phyloP scores from a whole-genome alignment of 2,797 vertebrate genomes.

The Trematomus bernacchii region DNA sequence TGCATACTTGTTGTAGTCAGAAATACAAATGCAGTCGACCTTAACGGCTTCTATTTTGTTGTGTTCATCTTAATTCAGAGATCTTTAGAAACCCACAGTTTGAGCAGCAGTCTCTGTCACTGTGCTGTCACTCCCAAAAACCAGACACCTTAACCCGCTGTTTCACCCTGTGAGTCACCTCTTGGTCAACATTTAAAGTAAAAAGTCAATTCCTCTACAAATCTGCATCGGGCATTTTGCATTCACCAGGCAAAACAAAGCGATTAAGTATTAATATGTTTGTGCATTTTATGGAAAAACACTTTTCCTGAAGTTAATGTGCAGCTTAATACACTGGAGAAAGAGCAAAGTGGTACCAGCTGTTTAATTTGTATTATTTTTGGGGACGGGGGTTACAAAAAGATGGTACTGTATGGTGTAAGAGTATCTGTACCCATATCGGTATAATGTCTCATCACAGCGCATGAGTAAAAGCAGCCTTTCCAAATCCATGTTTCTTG shows the following conservation, averaged over 20 bases:
- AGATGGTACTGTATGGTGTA: constrained; percentile 48
- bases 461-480: constrained; percentile 57
- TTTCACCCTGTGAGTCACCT: constrained; percentile 29
- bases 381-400: constrained; percentile 23
- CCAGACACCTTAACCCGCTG: constrained; percentile 34
- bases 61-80: constrained; percentile 65
- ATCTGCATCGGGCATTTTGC: constrained; percentile 36
- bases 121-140: constrained; percentile 53
- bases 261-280: constrained; percentile 26
- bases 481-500: constrained; percentile 74
- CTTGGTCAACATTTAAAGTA: constrained; percentile 6
- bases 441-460: constrained; percentile 46
- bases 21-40: constrained; percentile 49
- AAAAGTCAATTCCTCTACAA: not conserved
- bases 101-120: constrained; percentile 52
- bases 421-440: constrained; percentile 34
- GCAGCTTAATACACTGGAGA: constrained; percentile 39
- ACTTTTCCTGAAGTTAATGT: constrained; percentile 26
- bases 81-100: constrained; percentile 62
- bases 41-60: constrained; percentile 60
- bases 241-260: constrained; percentile 11
- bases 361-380: constrained; percentile 17
- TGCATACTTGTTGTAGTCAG: constrained; percentile 66
- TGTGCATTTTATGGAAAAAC: constrained; percentile 25
- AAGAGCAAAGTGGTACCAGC: constrained; percentile 34